A percentile compares a stretch with the other conserved stretches of the same genome.
phyloP scores from a whole-genome alignment of 2,113 vertebrate species.

The Pygathrix nemaeus region DNA sequence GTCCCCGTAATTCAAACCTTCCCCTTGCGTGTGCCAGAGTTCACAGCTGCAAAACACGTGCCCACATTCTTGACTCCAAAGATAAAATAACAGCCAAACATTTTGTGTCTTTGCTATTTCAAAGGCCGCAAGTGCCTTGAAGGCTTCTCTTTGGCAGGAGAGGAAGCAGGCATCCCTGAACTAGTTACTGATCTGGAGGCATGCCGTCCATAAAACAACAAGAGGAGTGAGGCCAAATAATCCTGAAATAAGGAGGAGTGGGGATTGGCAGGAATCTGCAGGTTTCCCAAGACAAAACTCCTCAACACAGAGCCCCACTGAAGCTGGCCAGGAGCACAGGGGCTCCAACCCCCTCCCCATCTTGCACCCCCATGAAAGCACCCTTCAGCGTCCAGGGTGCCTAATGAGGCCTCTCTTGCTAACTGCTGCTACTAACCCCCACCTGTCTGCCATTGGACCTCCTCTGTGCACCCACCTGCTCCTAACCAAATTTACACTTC shows the following conservation, averaged over 20 bases:
- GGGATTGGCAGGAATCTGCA: neutral
- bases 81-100: constrained; percentile 68
- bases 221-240: neutral
- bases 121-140: constrained; percentile 63
- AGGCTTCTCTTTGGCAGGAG: constrained; percentile 27
- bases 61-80: constrained; percentile 70
- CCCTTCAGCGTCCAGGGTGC: neutral
- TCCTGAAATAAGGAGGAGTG: neutral
- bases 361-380: rapidly evolving
- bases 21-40: constrained; percentile 61
- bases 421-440: rapidly evolving
- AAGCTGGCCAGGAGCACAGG: rapidly evolving
- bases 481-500: too few species aligned
- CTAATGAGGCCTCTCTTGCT: rapidly evolving
- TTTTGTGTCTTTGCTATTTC: constrained; percentile 56
- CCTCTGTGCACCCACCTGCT: neutral
- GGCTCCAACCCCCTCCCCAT: rapidly evolving
- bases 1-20: constrained; percentile 70
- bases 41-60: constrained; percentile 79
- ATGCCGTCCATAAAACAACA: neutral
- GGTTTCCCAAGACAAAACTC: neutral
- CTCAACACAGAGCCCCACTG: neutral
- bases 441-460: rapidly evolving
- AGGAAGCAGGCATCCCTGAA: constrained; percentile 7
- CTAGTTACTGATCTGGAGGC: neutral